Evolutionary conservation across 2,113 vertebrate species (phyloP).

Genomic region (Ictalurus furcatus): DNA sequence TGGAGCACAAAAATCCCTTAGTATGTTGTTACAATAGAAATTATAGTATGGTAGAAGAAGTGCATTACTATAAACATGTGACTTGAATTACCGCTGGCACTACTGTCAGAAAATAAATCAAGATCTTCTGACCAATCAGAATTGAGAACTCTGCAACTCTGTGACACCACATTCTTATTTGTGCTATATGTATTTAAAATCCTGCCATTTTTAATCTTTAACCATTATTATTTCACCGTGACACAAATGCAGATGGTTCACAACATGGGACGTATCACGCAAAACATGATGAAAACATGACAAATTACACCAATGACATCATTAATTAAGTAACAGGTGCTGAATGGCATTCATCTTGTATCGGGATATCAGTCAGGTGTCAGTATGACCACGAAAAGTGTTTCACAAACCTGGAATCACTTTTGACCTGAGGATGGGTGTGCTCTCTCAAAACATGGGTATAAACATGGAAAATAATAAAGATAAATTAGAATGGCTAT

Average conservation of each 20-base stretch:
- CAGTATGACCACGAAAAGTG: neutral
- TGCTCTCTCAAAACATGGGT: neutral
- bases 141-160: neutral
- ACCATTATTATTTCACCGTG: neutral
- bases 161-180: neutral
- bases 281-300: conserved; percentile 21
- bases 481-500: neutral
- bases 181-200: neutral
- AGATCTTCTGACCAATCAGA: neutral
- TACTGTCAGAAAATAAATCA: neutral
- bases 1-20: neutral
- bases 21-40: neutral
- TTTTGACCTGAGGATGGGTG: neutral
- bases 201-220: neutral
- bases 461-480: neutral
- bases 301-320: neutral
- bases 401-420: neutral
- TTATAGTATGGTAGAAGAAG: neutral
- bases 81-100: neutral
- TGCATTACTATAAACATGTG: neutral
- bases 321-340: neutral
- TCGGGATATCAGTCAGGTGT: neutral
- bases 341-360: neutral
- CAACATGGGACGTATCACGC: neutral
- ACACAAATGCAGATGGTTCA: conserved; percentile 15